Percentiles rank a stretch among this genome's conserved stretches.
Evolutionary conservation across 2,888 invertebrate genomes (phyloP).

Genomic region (Ormia ochracea): DNA sequence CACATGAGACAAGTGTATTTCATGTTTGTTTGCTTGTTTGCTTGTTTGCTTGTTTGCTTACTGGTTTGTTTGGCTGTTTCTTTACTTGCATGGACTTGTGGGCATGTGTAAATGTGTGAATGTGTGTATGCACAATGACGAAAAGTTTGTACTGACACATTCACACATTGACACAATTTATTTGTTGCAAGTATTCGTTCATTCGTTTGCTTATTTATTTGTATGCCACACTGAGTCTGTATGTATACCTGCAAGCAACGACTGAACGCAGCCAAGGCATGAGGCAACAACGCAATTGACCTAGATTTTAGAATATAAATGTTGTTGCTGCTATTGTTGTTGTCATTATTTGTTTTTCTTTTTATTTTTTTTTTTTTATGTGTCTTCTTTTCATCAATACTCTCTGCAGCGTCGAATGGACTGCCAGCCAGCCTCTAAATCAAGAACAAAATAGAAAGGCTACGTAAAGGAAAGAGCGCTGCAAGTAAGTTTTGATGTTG

Average conservation of each 20-base stretch:
- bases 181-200: conserved; percentile 45
- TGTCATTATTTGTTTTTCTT: conserved; percentile 6
- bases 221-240: conserved; percentile 24
- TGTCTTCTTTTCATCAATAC: not conserved
- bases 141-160: conserved; percentile 2
- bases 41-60: too few species aligned
- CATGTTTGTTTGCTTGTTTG: not conserved
- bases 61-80: too few species aligned
- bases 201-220: conserved; percentile 15
- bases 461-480: not conserved
- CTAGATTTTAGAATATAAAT: conserved; percentile 35
- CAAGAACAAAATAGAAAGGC: not conserved
- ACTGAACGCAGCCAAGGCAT: conserved; percentile 32
- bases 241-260: conserved; percentile 11
- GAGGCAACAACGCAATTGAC: conserved; percentile 58
- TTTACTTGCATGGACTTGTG: too few species aligned
- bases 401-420: too few species aligned
- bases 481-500: not conserved
- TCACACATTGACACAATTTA: conserved; percentile 5
- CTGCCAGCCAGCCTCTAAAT: conserved; percentile 21
- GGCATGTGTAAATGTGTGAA: not conserved
- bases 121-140: conserved; percentile 1
- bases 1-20: conserved; percentile 11
- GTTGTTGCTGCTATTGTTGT: conserved; percentile 3
- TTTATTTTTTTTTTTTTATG: not conserved